A percentile compares a stretch with the other conserved stretches of the same genome.
Conservation (phyloP, 2,113 vertebrate species). For the Labrus mixtus region DNA sequence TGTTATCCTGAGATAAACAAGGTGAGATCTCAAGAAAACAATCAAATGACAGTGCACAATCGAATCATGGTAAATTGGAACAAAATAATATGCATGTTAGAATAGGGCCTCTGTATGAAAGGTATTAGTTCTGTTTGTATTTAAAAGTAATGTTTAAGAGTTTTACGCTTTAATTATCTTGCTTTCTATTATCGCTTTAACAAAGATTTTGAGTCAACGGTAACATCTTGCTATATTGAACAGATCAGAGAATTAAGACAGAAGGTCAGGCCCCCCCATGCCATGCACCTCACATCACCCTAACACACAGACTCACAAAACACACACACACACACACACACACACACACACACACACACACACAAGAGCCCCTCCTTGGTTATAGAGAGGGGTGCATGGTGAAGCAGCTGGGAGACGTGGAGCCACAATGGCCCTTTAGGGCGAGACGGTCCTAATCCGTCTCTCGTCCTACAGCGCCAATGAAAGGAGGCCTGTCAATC, state of each 20-base stretch:
- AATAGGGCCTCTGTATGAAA: not conserved
- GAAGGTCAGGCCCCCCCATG: constrained; percentile 60
- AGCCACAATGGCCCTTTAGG: constrained; percentile 80
- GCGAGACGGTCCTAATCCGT: constrained; percentile 77
- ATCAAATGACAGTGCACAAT: no score
- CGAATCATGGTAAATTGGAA: no score
- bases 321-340: constrained; percentile 41
- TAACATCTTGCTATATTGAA: constrained; percentile 28
- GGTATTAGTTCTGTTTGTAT: not conserved
- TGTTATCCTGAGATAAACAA: no score
- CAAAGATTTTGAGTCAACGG: not conserved
- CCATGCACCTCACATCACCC: constrained; percentile 36
- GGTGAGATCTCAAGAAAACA: no score
- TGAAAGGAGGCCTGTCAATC: constrained; percentile 82
- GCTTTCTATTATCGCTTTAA: no score
- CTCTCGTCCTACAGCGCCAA: constrained; percentile 73
- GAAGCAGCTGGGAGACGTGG: constrained; percentile 82
- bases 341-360: constrained; percentile 41
- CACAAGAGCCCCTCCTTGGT: constrained; percentile 61
- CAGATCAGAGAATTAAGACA: constrained; percentile 48
- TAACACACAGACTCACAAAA: not conserved
- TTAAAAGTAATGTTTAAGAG: not conserved
- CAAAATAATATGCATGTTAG: no score
- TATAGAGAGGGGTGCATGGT: constrained; percentile 60
- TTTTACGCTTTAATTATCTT: not conserved